These are phyloP conservation scores for Otus sunia DNA, from an alignment of 2,113 vertebrate species.

Conservation along the genomic window DNA sequence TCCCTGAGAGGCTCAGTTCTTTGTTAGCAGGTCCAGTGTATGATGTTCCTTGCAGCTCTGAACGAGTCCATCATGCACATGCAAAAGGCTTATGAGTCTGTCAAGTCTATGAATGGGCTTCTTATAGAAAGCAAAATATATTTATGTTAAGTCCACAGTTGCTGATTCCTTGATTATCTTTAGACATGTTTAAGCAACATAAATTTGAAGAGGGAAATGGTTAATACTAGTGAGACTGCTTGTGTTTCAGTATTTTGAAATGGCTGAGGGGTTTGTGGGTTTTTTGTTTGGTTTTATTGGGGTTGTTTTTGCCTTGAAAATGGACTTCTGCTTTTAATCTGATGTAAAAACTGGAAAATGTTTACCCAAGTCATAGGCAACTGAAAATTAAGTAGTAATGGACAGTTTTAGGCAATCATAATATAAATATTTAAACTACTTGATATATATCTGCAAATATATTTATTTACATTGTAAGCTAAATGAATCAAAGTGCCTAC, in stretches of 20 bases:
- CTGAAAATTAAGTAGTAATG: background rate
- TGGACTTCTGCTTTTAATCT: background rate
- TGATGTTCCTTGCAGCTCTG: background rate
- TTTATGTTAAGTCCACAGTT: background rate
- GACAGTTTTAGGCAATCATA: background rate
- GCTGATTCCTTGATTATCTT: background rate
- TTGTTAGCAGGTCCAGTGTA: background rate
- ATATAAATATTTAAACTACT: background rate
- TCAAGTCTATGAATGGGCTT: background rate
- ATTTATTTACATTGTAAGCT: background rate
- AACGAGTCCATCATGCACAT: rapidly evolving
- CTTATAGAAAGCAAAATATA: background rate
- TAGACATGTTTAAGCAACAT: background rate
- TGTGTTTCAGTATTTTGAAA: background rate
- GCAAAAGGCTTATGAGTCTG: background rate
- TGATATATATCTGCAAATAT: background rate
- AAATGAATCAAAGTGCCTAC: background rate
- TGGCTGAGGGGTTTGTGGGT: background rate
- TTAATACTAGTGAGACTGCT: background rate
- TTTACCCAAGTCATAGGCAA: background rate
- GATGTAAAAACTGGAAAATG: background rate
- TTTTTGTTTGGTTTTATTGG: background rate
- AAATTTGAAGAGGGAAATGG: background rate
- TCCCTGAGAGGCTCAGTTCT: background rate
- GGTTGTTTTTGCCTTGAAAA: background rate